A percentile compares a stretch with the other conserved stretches of the same genome.
These are phyloP conservation scores for Lepidonotus clava DNA, from an alignment of 2,888 invertebrate species.

Conservation along the genomic window DNA sequence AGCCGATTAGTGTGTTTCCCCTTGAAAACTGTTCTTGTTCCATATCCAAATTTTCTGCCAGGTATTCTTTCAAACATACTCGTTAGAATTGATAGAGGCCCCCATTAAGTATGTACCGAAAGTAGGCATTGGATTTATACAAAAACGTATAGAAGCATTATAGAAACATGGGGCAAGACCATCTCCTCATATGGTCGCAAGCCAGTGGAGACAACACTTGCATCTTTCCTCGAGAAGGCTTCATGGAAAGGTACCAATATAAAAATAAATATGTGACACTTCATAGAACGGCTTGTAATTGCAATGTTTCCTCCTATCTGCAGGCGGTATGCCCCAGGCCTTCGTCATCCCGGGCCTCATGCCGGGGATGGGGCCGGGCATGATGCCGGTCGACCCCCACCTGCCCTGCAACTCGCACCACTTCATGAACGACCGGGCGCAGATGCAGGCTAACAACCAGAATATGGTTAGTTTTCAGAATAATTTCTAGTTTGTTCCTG, in stretches of 20 bases:
- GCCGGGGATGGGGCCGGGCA: conserved; percentile 15
- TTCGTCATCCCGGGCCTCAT: conserved; percentile 34
- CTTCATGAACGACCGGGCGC: conserved; percentile 55
- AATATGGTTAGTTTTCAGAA: not conserved
- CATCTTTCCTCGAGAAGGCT: not conserved
- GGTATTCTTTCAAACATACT: too few species aligned
- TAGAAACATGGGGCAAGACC: too few species aligned
- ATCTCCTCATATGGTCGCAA: too few species aligned
- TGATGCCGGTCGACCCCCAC: conserved; percentile 57
- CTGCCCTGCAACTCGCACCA: conserved; percentile 63
- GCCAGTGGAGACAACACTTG: not conserved
- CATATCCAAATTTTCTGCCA: too few species aligned
- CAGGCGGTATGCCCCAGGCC: conserved; percentile 15
- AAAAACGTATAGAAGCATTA: too few species aligned
- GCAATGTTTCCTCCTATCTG: too few species aligned
- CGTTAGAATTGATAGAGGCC: too few species aligned
- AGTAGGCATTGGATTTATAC: too few species aligned
- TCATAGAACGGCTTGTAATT: not conserved
- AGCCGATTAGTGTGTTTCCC: too few species aligned
- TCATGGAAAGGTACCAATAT: not conserved
- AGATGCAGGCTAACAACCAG: conserved; percentile 33
- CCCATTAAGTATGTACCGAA: too few species aligned
- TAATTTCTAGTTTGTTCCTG: too few species aligned
- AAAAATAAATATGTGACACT: not conserved
- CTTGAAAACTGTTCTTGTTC: too few species aligned